A percentile compares a stretch with the other conserved stretches of the same genome.
phyloP scores from a whole-genome alignment of 53 echinoderm and acorn worm species.

The Glandiceps talaboti region DNA sequence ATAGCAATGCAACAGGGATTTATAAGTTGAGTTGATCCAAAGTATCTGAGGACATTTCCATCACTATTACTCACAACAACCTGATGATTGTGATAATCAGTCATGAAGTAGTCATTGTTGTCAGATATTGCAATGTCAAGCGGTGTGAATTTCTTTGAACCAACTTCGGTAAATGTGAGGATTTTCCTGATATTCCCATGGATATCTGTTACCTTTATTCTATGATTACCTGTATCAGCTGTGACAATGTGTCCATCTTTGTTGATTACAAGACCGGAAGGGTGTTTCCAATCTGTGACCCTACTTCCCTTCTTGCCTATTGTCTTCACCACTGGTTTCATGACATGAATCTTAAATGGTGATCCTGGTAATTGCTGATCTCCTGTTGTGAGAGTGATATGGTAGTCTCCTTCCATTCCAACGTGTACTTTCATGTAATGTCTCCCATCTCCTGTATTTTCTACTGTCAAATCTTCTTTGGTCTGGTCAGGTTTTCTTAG shows the following conservation, averaged over 20 bases:
- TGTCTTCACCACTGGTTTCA: background rate
- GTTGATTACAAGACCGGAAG: constrained; percentile 66
- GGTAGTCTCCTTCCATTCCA: background rate
- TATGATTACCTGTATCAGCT: constrained; percentile 84
- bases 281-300: constrained; percentile 60
- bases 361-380: background rate
- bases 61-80: background rate
- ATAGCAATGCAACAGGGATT: background rate
- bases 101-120: background rate
- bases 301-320: constrained; percentile 67
- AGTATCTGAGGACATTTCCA: background rate
- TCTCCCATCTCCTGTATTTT: background rate
- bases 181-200: background rate
- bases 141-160: background rate
- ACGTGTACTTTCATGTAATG: background rate
- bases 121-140: background rate
- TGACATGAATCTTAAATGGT: background rate
- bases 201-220: constrained; percentile 15
- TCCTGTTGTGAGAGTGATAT: background rate
- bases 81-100: background rate
- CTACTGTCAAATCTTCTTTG: background rate
- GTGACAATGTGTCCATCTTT: constrained; percentile 70
- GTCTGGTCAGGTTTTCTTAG: background rate
- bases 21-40: background rate
- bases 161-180: background rate